Evolutionary conservation across 2,797 vertebrate species (phyloP).

Genomic region (Anguilla megastoma): DNA sequence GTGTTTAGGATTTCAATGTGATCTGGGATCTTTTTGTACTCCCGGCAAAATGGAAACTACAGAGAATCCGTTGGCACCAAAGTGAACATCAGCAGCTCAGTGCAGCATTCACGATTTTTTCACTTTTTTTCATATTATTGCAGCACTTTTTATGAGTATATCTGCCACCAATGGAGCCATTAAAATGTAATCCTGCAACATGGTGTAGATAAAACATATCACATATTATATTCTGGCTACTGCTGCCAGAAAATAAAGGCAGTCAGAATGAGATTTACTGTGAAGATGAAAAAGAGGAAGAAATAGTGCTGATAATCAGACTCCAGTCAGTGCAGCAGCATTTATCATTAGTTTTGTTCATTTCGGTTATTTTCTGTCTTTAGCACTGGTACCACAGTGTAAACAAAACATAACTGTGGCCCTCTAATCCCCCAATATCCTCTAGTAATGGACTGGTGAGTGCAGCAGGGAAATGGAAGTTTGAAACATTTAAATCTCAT

Average conservation of each 20-base stretch:
- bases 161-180: slow-evolving; percentile 70
- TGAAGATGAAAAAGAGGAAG: slow-evolving; percentile 58
- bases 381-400: not conserved
- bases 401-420: not conserved
- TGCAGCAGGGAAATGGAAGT: not conserved
- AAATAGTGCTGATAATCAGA: slow-evolving; percentile 42
- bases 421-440: not conserved
- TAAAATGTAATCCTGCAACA: slow-evolving; percentile 75
- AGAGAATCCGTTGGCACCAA: slow-evolving; percentile 12
- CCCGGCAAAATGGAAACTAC: slow-evolving; percentile 39
- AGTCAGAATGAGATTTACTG: slow-evolving; percentile 44
- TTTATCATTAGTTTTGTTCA: slow-evolving; percentile 26
- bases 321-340: slow-evolving; percentile 27
- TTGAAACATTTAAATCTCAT: not conserved
- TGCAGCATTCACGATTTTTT: slow-evolving; percentile 59
- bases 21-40: slow-evolving; percentile 46
- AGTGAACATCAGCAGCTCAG: slow-evolving; percentile 51
- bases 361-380: slow-evolving; percentile 9
- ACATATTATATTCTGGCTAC: slow-evolving; percentile 61
- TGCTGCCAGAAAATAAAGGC: slow-evolving; percentile 56
- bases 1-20: slow-evolving; percentile 9
- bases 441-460: not conserved
- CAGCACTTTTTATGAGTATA: slow-evolving; percentile 62
- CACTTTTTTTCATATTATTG: slow-evolving; percentile 57
- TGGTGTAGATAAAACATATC: slow-evolving; percentile 69